Conservation (phyloP, 2,113 vertebrate species). For the Perognathus longimembris region DNA sequence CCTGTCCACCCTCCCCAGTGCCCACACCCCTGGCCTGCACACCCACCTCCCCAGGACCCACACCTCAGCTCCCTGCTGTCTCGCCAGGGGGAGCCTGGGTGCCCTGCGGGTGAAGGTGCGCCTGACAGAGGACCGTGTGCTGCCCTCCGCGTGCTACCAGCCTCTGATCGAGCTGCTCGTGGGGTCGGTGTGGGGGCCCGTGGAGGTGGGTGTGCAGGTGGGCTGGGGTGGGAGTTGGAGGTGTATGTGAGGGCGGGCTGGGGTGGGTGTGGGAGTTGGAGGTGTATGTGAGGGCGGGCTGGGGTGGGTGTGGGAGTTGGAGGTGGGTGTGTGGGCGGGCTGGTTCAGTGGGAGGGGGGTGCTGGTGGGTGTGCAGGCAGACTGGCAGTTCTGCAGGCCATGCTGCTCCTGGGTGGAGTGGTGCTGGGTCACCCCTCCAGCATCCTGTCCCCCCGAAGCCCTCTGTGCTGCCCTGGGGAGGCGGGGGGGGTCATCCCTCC, state of each 20-base stretch:
- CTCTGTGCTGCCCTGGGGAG: background rate
- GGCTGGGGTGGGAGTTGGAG: background rate
- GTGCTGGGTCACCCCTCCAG: no score
- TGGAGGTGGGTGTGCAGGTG: conserved; percentile 80
- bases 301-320: background rate
- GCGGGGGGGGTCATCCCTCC: background rate
- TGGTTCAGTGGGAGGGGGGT: no score
- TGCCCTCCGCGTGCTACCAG: conserved; percentile 90
- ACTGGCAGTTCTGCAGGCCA: no score
- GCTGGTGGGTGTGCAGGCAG: no score
- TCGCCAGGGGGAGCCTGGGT: conserved; percentile 89
- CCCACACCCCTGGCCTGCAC: background rate
- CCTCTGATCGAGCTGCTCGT: conserved; percentile 92
- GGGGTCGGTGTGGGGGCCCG: conserved; percentile 88
- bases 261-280: conserved; percentile 85
- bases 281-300: conserved; percentile 61
- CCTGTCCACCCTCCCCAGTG: no score
- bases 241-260: no score
- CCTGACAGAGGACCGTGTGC: conserved; percentile 90
- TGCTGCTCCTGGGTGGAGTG: no score
- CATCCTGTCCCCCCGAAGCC: no score
- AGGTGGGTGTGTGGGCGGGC: no score
- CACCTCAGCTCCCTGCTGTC: background rate
- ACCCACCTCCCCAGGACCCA: no score
- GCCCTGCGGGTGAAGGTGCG: conserved; percentile 92